Evolutionary conservation across 1,140 invertebrate species (phyloP).

Genomic region (Conus betulinus): DNA sequence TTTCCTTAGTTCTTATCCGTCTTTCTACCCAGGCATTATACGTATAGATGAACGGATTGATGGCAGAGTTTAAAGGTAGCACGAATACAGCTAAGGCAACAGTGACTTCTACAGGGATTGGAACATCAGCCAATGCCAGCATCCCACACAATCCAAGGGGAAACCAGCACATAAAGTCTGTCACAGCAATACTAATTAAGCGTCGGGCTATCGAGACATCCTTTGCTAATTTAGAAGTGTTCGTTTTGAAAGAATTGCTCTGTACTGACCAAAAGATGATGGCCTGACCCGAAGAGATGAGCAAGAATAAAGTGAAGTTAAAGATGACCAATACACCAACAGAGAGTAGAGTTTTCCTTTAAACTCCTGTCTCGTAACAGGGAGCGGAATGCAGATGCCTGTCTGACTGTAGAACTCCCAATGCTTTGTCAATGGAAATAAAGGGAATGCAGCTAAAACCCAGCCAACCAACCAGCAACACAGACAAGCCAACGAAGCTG

Average conservation of each 20-base stretch:
- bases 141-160: not conserved
- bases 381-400: conserved; percentile 4
- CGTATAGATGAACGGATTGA: conserved; percentile 12
- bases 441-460: not conserved
- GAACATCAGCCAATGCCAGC: not conserved
- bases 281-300: not conserved
- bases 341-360: not conserved
- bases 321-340: not conserved
- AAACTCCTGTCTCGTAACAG: not conserved
- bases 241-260: not conserved
- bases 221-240: too few relatives aligned
- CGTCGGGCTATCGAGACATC: not conserved
- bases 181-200: not conserved
- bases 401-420: conserved; percentile 25
- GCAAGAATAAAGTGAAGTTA: conserved; percentile 1
- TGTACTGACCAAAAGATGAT: conserved; percentile 3
- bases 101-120: not conserved
- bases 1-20: too few relatives aligned
- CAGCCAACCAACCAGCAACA: not conserved
- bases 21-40: not conserved
- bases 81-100: not conserved
- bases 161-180: not conserved
- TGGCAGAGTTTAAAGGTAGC: not conserved
- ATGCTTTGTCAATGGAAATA: not conserved
- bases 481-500: not conserved